phyloP scores from a whole-genome alignment of 2,888 invertebrate species.

The Amphipoea lucens region DNA sequence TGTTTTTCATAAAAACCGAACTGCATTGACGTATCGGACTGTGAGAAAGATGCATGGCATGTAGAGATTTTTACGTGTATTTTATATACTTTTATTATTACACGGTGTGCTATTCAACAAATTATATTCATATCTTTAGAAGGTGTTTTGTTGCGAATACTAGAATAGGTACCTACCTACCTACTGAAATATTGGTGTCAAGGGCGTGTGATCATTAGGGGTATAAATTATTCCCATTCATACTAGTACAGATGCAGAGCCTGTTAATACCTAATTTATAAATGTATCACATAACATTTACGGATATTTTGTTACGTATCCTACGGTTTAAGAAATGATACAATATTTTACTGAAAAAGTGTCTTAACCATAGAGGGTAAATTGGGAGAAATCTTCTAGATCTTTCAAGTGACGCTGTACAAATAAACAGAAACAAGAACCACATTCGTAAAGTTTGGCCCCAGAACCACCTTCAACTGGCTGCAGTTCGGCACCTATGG shows the following conservation, averaged over 20 bases:
- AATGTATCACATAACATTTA: background rate
- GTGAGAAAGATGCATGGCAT: slow-evolving; percentile 65
- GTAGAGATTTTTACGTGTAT: background rate
- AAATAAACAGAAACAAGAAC: background rate
- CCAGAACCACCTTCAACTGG: background rate
- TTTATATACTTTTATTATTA: slow-evolving; percentile 8
- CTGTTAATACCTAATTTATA: background rate
- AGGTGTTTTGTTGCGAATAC: slow-evolving; percentile 9
- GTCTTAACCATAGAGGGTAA: background rate
- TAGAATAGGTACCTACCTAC: background rate
- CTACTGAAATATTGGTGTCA: slow-evolving; percentile 25
- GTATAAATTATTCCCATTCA: background rate
- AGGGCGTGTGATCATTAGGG: slow-evolving; percentile 19
- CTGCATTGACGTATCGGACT: slow-evolving; percentile 76
- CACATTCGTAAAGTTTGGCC: background rate
- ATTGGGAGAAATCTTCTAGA: slow-evolving; percentile 1
- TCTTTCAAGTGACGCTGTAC: slow-evolving; percentile 13
- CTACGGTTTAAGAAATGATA: background rate
- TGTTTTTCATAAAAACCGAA: slow-evolving; percentile 78
- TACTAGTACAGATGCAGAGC: background rate
- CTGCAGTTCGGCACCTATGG: background rate
- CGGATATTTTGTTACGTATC: background rate
- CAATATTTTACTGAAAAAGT: slow-evolving; percentile 1
- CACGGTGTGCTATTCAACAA: background rate
- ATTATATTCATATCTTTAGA: background rate